phyloP scores from a whole-genome alignment of 2,888 invertebrate species.

The Julus scandinavius region DNA sequence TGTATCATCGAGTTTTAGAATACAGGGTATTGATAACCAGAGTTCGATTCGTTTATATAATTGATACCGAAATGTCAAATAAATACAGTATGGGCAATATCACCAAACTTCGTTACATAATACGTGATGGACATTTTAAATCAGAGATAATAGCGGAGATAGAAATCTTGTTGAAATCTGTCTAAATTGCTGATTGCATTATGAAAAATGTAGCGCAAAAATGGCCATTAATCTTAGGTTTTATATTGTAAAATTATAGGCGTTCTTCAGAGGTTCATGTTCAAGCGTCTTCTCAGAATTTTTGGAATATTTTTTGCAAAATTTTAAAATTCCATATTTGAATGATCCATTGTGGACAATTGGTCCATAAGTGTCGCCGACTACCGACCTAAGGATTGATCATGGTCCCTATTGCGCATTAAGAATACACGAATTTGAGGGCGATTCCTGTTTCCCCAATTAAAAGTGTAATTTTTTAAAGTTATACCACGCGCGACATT shows the following conservation, averaged over 20 bases:
- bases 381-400: background rate
- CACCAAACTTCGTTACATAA: background rate
- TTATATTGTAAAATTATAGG: background rate
- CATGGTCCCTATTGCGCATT: background rate
- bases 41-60: conserved; percentile 3
- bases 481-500: background rate
- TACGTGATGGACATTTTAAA: background rate
- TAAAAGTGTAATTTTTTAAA: background rate
- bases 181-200: background rate
- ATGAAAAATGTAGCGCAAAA: background rate
- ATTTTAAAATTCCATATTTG: background rate
- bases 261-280: background rate
- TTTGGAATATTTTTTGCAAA: too few species aligned
- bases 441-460: background rate
- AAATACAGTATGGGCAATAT: background rate
- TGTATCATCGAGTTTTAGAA: background rate
- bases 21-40: background rate
- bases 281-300: too few species aligned
- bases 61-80: background rate
- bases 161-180: background rate
- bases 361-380: background rate
- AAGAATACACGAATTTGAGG: background rate
- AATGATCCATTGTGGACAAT: background rate
- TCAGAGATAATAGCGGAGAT: background rate
- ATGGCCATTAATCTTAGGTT: background rate